Conservation (phyloP, 2,888 invertebrate genomes). For the Drosophila helvetica region DNA sequence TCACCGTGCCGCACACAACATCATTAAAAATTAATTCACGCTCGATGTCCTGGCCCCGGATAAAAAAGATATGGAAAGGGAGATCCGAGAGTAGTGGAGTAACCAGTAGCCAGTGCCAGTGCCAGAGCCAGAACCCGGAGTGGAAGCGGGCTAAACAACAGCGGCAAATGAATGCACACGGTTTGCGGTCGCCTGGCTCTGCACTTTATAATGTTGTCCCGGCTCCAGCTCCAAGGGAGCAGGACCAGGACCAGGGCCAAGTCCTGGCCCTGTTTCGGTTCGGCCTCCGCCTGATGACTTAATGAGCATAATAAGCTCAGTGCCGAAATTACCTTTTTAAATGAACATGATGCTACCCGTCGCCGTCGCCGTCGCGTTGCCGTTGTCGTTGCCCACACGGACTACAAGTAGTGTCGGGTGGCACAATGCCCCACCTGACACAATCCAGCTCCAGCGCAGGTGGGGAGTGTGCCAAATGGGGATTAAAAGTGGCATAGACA, state of each 20-base stretch:
- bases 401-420: slow-evolving; percentile 29
- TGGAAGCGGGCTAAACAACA: slow-evolving; percentile 51
- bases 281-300: slow-evolving; percentile 66
- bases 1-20: slow-evolving; percentile 72
- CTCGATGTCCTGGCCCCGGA: slow-evolving; percentile 68
- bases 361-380: background rate
- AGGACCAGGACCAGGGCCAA: slow-evolving; percentile 2
- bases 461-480: slow-evolving; percentile 46
- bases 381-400: slow-evolving; percentile 4
- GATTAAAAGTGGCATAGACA: slow-evolving; percentile 71
- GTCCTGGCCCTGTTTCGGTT: slow-evolving; percentile 46
- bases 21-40: slow-evolving; percentile 80
- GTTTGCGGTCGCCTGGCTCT: slow-evolving; percentile 62
- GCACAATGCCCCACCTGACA: background rate
- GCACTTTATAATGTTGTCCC: slow-evolving; percentile 66
- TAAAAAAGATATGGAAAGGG: background rate
- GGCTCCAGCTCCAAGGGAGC: slow-evolving; percentile 25
- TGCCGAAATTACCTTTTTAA: slow-evolving; percentile 78
- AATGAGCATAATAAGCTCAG: slow-evolving; percentile 78
- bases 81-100: background rate
- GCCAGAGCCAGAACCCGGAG: background rate
- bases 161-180: slow-evolving; percentile 59
- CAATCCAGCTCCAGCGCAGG: slow-evolving; percentile 3
- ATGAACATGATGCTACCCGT: slow-evolving; percentile 70
- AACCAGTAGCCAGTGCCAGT: background rate